Evolutionary conservation across 2,113 vertebrate species (phyloP), one percentile per base, ranked within the genome.

Genomic region (Brachionichthys hirsutus): DNA sequence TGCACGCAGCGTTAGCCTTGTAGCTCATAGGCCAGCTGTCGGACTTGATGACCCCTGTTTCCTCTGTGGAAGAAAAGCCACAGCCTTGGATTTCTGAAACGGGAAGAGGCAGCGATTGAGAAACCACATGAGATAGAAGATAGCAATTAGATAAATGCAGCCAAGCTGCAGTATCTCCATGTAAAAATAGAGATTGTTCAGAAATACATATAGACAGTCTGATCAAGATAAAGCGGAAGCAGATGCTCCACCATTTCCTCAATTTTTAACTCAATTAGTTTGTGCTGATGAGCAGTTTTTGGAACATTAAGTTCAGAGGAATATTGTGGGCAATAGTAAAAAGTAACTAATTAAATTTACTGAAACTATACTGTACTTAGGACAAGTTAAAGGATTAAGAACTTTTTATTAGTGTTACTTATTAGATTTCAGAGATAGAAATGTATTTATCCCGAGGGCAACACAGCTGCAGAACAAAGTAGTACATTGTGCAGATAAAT

Each of bases 1-100:
- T 76, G 71, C 91, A 92, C 70, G 88, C 73, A 2, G 58, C 41
- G 76, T 89, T 90, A 9, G 82, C 75, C 15, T 84, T 77, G 81
- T 92, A 92, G 75, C 88, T 89, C 80, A 80, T 75, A 2, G 91
- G 92, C 90, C 90, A 92, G 66, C 90, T 85, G 17, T 80, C 75
- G 51, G 90, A 91, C 57, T 84, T 89, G 16, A 93, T 89, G 16
- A 93, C 72, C 9, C 91, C 91, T 0, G 16, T 83, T 62, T 82
- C 73, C 48, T 88, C 77, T 30, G 46, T 73, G 24, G 81, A 90
- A 16, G 73, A 74, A 13, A 88, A 62, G 15, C 90, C 89, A 69
- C 92, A 93, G 12, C 87, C 86, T 62, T 90, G 90, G 66, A 91
- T 85, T 47, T 91, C 92, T 92, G 77, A 20, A 70, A 73, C 2